Base-by-base conservation (phyloP, 2,888 invertebrate species). In the Esperia sulphurella region DNA sequence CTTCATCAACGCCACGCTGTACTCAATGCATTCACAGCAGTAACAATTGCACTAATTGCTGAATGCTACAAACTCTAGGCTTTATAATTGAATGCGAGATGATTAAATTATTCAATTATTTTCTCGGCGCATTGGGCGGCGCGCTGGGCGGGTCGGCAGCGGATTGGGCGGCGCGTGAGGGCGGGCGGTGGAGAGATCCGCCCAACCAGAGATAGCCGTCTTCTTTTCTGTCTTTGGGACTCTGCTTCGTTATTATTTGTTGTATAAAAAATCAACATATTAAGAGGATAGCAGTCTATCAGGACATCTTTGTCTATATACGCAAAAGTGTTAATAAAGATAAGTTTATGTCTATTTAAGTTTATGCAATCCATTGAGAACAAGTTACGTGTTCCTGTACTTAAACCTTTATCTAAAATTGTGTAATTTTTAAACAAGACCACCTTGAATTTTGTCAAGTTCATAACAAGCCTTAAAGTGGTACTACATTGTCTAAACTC, bases 81-180 rank as follows among this genome's bases (percentile, higher is more conserved):
- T 21, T 21, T 56, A 56, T 85, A 86, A 87, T 84, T 83, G 75
- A 85, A 86, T 86, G 57, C 51, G 67, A 66, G 71, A 68, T 80
- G 77, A 85, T 85, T 84, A 73, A 80, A 85, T 87, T 85, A 86
- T 65, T 75, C 82, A 83, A 85, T 86, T 85, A 86, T 78, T 63
- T 66, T 14, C n/a, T n/a, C 39, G 13, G 14, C 39, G 63, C 60
- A 54, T 55, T 72, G 75, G 76, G 73, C 72, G 73, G 75, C 8
- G 52, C 53, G 59, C 56, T 75, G 74, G 85, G 86, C 83, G 83
- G 81, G 66, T 67, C 71, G 61, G 37, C 53, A 46, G 56, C 57
- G 58, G 68, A 65, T 71, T 78, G 79, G 85, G 84, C 84, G 83
- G 83, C 58, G 56, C 54, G 71, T 54, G 45, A 59, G 68, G 76